Evolutionary conservation across 2,113 vertebrate genomes (phyloP).

Genomic region (Ancistrus triradiatus): DNA sequence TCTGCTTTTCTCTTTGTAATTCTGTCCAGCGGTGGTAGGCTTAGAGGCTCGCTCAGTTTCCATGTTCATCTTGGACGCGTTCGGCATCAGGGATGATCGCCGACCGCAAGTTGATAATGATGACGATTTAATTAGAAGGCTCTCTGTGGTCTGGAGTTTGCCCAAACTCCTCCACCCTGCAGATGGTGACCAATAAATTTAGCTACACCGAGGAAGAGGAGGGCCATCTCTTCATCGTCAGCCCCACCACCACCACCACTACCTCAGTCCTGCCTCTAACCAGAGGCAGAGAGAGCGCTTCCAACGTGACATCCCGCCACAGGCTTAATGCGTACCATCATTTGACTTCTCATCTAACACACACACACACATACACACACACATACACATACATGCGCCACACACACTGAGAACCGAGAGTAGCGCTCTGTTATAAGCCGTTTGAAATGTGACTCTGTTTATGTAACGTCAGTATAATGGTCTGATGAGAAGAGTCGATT

Average conservation of each 20-base stretch:
- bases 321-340: constrained; percentile 29
- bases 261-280: constrained; percentile 63
- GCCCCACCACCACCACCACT: constrained; percentile 48
- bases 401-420: no score
- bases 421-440: no score
- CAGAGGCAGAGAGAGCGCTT: constrained; percentile 56
- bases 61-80: constrained; percentile 66
- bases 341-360: constrained; percentile 1
- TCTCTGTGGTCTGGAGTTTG: constrained; percentile 68
- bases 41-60: constrained; percentile 60
- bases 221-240: constrained; percentile 47
- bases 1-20: constrained; percentile 66
- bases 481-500: not conserved
- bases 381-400: constrained; percentile 1
- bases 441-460: no score
- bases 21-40: constrained; percentile 56
- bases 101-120: constrained; percentile 76
- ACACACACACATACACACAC: constrained; percentile 14
- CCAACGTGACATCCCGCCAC: constrained; percentile 46
- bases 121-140: constrained; percentile 80
- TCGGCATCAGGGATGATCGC: constrained; percentile 65
- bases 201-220: constrained; percentile 64
- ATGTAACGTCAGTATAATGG: no score
- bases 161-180: constrained; percentile 75
- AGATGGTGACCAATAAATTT: constrained; percentile 77